These are phyloP conservation scores for Hestina assimilis DNA, from an alignment of 1,140 invertebrate genomes.

Conservation along the genomic window DNA sequence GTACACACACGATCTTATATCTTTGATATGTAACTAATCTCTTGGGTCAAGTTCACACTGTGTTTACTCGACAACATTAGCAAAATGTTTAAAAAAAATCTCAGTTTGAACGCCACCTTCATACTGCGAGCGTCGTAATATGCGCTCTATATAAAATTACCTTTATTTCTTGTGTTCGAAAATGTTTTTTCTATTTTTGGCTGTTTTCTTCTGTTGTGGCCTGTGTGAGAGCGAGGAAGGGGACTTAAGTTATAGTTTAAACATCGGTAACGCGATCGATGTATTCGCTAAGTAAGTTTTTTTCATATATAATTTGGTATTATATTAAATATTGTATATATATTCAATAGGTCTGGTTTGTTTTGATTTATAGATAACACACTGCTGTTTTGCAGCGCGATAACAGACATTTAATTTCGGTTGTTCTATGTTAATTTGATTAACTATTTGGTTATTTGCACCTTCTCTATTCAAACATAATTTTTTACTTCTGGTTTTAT, in stretches of 20 bases:
- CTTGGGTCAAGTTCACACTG: constrained; percentile 65
- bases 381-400: not conserved
- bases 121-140: constrained; percentile 30
- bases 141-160: not conserved
- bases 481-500: too few relatives aligned
- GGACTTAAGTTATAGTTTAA: constrained; percentile 59
- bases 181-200: constrained; percentile 38
- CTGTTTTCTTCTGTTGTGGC: constrained; percentile 41
- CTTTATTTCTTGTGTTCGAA: constrained; percentile 15
- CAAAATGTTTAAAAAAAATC: constrained; percentile 67
- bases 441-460: not conserved
- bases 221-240: constrained; percentile 53
- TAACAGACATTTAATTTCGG: not conserved
- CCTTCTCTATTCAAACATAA: too few relatives aligned
- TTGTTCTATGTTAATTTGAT: not conserved
- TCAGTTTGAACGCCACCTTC: constrained; percentile 48
- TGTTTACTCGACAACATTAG: constrained; percentile 59
- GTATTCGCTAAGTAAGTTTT: constrained; percentile 69
- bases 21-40: constrained; percentile 48
- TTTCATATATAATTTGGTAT: not conserved
- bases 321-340: constrained; percentile 12
- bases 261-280: constrained; percentile 66
- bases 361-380: constrained; percentile 11
- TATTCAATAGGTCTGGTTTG: constrained; percentile 8
- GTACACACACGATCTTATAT: not conserved